Conservation (phyloP, 2,888 invertebrate species). For the Pandemis heparana region DNA sequence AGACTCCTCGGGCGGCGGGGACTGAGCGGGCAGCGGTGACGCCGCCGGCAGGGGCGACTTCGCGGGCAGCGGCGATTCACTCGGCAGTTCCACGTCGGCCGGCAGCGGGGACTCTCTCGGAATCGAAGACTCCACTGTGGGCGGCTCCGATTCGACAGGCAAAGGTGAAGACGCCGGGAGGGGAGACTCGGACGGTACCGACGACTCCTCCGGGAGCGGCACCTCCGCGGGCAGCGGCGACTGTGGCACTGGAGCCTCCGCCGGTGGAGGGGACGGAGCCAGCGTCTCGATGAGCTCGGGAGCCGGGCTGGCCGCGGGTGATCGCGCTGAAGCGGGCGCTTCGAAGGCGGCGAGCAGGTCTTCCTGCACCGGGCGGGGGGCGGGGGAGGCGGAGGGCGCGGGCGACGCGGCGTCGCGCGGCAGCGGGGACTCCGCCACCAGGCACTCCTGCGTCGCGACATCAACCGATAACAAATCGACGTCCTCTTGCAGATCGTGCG, state of each 20-base stretch:
- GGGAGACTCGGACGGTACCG: conserved; percentile 37
- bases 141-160: conserved; percentile 26
- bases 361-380: conserved; percentile 18
- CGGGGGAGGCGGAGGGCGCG: not conserved
- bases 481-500: conserved; percentile 18
- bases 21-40: not conserved
- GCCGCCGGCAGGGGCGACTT: not conserved
- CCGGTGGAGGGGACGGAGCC: conserved; percentile 44
- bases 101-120: conserved; percentile 37
- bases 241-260: conserved; percentile 47
- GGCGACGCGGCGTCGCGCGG: conserved; percentile 35
- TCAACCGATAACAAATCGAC: conserved; percentile 25
- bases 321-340: conserved; percentile 48
- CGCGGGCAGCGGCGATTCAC: conserved; percentile 27
- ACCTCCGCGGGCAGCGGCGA: conserved; percentile 48
- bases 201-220: conserved; percentile 44
- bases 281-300: conserved; percentile 40
- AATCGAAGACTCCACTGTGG: conserved; percentile 37
- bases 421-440: conserved; percentile 51
- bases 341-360: conserved; percentile 47
- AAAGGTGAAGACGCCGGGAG: conserved; percentile 28
- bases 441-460: conserved; percentile 27
- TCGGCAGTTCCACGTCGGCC: conserved; percentile 40
- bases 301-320: conserved; percentile 44
- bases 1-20: conserved; percentile 43